Evolutionary conservation across 2,888 invertebrate species (phyloP).

Genomic region (Ichneumon xanthorius): DNA sequence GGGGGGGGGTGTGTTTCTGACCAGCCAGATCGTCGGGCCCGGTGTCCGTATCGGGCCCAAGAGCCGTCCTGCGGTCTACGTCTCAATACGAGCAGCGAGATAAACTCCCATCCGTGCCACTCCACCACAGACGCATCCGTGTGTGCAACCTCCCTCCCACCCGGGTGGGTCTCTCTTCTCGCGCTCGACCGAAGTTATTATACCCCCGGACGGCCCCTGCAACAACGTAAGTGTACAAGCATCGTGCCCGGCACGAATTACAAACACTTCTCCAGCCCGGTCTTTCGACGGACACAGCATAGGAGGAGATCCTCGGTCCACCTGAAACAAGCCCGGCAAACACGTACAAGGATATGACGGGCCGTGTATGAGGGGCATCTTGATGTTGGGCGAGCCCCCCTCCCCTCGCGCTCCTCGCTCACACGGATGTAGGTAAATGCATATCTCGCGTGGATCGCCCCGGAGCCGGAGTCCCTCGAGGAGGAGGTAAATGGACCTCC

Average conservation of each 20-base stretch:
- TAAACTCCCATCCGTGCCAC: conserved; percentile 38
- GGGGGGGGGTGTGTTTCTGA: neutral
- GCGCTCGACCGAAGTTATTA: conserved; percentile 37
- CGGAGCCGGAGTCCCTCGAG: conserved; percentile 50
- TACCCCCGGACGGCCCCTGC: conserved; percentile 8
- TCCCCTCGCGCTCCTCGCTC: neutral
- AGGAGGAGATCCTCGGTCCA: conserved; percentile 48
- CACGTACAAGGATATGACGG: conserved; percentile 32
- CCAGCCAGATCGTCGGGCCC: conserved; percentile 51
- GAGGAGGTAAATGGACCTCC: conserved; percentile 71
- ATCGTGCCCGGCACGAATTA: conserved; percentile 55
- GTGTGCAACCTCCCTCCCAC: neutral
- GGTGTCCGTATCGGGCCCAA: conserved; percentile 39
- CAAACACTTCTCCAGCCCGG: conserved; percentile 46
- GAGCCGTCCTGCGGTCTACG: conserved; percentile 80
- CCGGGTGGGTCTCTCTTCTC: conserved; percentile 31
- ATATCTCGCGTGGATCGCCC: conserved; percentile 65
- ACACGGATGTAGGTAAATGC: conserved; percentile 64
- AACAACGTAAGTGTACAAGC: conserved; percentile 45
- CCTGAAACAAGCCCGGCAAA: conserved; percentile 59
- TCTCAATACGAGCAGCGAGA: conserved; percentile 76
- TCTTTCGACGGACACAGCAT: conserved; percentile 52
- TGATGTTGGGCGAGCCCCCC: conserved; percentile 11
- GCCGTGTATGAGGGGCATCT: conserved; percentile 6
- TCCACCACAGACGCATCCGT: conserved; percentile 4